Evolutionary conservation across 2,113 vertebrate species (phyloP).

Genomic region (Henicopernis longicauda): DNA sequence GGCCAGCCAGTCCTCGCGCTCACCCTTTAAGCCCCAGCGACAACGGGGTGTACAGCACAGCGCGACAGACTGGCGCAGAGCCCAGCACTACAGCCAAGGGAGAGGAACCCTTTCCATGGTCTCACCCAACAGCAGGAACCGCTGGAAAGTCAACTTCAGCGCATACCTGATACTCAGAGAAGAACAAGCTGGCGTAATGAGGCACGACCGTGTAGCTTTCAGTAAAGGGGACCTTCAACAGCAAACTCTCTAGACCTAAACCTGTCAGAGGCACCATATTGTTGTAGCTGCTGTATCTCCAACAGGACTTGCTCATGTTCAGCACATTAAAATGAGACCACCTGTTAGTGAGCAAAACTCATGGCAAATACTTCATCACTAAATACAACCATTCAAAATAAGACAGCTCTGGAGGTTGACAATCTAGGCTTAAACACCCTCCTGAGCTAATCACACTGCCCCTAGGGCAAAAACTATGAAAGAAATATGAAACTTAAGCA

Average conservation of each 20-base stretch:
- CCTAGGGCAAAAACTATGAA: background rate
- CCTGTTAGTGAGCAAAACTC: background rate
- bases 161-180: background rate
- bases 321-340: background rate
- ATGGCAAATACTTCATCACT: background rate
- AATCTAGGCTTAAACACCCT: background rate
- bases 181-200: background rate
- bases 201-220: background rate
- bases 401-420: background rate
- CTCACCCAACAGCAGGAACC: background rate
- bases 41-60: fast-evolving
- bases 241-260: background rate
- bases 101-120: background rate
- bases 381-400: background rate
- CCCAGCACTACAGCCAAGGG: background rate
- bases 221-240: background rate
- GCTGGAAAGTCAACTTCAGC: background rate
- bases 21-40: background rate
- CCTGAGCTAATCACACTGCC: background rate
- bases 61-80: fast-evolving
- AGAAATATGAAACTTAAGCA: background rate
- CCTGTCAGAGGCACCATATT: background rate
- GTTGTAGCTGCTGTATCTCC: background rate
- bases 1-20: background rate
- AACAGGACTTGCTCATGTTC: background rate